Evolutionary conservation across 1,140 invertebrate genomes (phyloP).

Genomic region (Drosophila funebris): DNA sequence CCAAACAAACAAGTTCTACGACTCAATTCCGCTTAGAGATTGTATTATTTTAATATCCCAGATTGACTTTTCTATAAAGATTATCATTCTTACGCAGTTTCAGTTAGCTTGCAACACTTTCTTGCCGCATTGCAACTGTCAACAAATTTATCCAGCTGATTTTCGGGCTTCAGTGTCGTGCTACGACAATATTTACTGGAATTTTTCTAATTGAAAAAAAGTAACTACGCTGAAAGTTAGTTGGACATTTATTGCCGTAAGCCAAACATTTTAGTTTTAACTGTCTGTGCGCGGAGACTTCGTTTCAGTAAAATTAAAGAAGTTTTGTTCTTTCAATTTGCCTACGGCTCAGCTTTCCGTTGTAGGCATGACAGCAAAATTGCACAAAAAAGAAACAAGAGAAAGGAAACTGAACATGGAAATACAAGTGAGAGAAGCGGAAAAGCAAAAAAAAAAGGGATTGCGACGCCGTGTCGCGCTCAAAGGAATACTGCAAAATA

Average conservation of each 20-base stretch:
- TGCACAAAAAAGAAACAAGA: not conserved
- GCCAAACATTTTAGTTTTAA: conserved; percentile 64
- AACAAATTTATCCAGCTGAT: not conserved
- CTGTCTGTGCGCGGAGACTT: conserved; percentile 38
- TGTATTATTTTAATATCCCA: conserved; percentile 37
- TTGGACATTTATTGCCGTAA: conserved; percentile 76
- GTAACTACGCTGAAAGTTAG: conserved; percentile 59
- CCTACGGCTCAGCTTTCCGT: conserved; percentile 21
- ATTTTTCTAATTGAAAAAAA: conserved; percentile 70
- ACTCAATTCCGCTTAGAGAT: not conserved
- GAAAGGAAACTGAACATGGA: conserved; percentile 35
- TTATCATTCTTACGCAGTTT: too few species aligned
- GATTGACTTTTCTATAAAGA: not conserved
- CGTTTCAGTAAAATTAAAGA: conserved; percentile 75
- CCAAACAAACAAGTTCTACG: conserved; percentile 20
- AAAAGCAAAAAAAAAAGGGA: conserved; percentile 38
- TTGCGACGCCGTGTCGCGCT: conserved; percentile 9
- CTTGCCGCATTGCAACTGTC: conserved; percentile 12
- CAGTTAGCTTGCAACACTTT: not conserved
- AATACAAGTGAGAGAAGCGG: conserved; percentile 45
- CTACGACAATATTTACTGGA: conserved; percentile 1
- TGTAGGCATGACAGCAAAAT: conserved; percentile 31
- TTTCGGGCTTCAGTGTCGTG: not conserved
- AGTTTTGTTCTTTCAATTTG: conserved; percentile 75
- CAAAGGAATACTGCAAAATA: conserved; percentile 42